A percentile compares a stretch with the other conserved stretches of the same genome.
Evolutionary conservation across 2,113 vertebrate species (phyloP).

Genomic region (Mormyrus lacerda): DNA sequence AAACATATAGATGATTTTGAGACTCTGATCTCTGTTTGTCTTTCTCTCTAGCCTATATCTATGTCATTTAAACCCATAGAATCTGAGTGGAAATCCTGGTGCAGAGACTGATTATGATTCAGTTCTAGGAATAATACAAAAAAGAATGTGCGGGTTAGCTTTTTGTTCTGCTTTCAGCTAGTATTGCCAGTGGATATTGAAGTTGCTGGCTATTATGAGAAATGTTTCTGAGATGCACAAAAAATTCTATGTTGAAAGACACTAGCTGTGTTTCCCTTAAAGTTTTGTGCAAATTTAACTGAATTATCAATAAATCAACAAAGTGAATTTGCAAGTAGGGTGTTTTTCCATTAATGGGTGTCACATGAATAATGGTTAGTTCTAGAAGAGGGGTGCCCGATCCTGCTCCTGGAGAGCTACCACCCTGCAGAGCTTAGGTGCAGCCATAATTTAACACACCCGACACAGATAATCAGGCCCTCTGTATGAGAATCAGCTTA

Average conservation of each 20-base stretch:
- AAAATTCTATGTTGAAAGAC: neutral
- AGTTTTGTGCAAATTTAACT: neutral
- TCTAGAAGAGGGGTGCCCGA: neutral
- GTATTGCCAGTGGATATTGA: neutral
- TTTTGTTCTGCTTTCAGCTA: neutral
- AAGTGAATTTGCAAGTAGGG: neutral
- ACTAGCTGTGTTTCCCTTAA: neutral
- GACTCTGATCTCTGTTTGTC: neutral
- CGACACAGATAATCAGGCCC: too few relatives aligned
- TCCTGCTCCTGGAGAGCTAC: too few relatives aligned
- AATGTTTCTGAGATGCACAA: neutral
- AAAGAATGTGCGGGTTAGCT: neutral
- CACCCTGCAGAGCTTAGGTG: too few relatives aligned
- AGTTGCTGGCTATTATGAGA: neutral
- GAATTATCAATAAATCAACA: neutral
- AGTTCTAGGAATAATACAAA: neutral
- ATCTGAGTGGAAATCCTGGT: neutral
- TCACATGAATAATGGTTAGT: neutral
- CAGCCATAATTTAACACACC: too few relatives aligned
- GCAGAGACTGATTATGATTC: neutral
- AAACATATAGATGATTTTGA: neutral
- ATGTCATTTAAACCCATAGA: neutral
- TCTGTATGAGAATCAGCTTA: too few relatives aligned
- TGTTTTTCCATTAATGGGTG: neutral
- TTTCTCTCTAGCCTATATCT: neutral